phyloP scores from a whole-genome alignment of 2,888 invertebrate species.

The Imbricaverruca yamaguchii region DNA sequence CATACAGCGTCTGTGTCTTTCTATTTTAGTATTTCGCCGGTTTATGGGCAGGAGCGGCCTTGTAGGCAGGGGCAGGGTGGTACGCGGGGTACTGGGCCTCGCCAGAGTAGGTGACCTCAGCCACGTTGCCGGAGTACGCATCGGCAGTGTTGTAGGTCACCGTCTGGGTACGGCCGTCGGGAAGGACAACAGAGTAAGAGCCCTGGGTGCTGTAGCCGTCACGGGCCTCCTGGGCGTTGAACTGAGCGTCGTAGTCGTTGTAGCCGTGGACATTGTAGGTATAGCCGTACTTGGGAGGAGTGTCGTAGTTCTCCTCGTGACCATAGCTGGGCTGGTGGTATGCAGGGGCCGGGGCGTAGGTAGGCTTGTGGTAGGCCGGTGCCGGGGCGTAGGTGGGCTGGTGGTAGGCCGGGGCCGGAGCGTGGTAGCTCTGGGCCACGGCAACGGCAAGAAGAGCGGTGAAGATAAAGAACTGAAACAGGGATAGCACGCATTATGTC shows the following conservation, averaged over 20 bases:
- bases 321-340: conserved; percentile 22
- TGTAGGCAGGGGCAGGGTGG: not conserved
- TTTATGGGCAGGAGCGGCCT: too few relatives aligned
- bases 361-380: not conserved
- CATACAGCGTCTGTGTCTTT: too few relatives aligned
- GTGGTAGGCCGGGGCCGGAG: not conserved
- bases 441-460: not conserved
- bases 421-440: not conserved
- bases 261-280: too few relatives aligned
- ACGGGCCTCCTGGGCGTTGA: too few relatives aligned
- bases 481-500: too few relatives aligned
- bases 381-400: too few relatives aligned
- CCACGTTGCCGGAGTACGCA: conserved; percentile 27
- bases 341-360: not conserved
- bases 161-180: too few relatives aligned
- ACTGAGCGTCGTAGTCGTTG: too few relatives aligned
- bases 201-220: too few relatives aligned
- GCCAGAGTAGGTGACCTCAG: conserved; percentile 30
- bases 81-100: conserved; percentile 29
- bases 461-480: not conserved
- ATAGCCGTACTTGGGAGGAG: too few relatives aligned
- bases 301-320: conserved; percentile 24
- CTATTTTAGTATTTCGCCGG: too few relatives aligned
- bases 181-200: too few relatives aligned
- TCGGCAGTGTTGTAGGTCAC: conserved; percentile 22